Conservation (phyloP, 2,797 vertebrate genomes). For the Toxotes lorentzi region DNA sequence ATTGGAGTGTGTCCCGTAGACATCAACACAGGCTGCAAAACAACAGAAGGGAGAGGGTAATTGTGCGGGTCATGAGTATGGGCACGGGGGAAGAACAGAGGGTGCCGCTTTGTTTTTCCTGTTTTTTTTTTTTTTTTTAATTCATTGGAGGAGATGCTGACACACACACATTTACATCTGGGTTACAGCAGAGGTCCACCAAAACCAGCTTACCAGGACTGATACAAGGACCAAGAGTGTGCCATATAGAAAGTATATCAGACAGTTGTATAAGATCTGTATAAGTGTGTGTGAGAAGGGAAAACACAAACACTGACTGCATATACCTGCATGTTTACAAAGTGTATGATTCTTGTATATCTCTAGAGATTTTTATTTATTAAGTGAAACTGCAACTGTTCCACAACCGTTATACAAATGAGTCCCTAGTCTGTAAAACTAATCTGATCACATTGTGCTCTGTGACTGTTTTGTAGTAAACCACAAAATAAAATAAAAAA, state of each 20-base stretch:
- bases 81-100: slow-evolving; percentile 36
- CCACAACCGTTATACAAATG: background rate
- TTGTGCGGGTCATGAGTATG: slow-evolving; percentile 59
- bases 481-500: background rate
- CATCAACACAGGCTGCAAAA: slow-evolving; percentile 89
- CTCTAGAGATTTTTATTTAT: background rate
- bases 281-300: no score
- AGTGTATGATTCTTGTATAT: background rate
- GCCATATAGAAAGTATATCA: background rate
- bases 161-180: slow-evolving; percentile 6
- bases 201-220: slow-evolving; percentile 10
- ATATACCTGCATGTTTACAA: background rate
- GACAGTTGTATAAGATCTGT: no score
- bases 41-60: slow-evolving; percentile 79
- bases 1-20: slow-evolving; percentile 89
- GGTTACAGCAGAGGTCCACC: background rate
- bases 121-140: background rate
- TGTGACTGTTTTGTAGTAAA: background rate
- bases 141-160: background rate
- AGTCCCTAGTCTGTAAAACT: background rate
- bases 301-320: background rate
- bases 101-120: slow-evolving; percentile 1
- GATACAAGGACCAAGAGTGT: background rate
- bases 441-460: background rate
- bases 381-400: background rate